Percentiles rank a stretch among this genome's conserved stretches.
Conservation (phyloP, 2,113 vertebrate species). For the Actenoides lindsayi region DNA sequence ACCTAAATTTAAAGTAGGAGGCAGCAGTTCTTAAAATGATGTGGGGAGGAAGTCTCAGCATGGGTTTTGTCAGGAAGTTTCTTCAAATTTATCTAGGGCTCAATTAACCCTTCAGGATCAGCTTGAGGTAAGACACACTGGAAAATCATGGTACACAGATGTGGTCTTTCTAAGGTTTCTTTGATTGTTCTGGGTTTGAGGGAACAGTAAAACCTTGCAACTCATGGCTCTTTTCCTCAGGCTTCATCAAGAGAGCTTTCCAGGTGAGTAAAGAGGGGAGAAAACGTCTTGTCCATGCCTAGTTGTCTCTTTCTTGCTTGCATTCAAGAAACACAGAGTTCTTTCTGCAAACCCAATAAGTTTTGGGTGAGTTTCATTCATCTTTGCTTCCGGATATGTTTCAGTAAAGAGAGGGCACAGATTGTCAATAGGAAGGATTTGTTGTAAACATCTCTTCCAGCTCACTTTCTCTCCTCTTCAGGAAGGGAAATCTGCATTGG, state of each 20-base stretch:
- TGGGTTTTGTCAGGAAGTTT: neutral
- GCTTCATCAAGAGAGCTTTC: neutral
- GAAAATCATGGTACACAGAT: neutral
- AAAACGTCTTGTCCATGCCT: neutral
- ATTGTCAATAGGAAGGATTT: neutral
- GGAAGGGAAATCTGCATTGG: too few relatives aligned
- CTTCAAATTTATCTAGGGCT: neutral
- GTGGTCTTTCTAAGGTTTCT: neutral
- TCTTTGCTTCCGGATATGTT: accelerated
- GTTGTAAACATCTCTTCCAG: too few relatives aligned
- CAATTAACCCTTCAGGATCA: neutral
- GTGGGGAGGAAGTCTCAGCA: neutral
- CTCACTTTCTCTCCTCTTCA: too few relatives aligned
- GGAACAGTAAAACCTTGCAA: neutral
- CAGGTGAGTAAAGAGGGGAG: neutral
- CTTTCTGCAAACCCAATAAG: neutral
- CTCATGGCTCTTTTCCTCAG: accelerated
- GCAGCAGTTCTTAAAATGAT: neutral
- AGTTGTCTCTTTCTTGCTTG: neutral
- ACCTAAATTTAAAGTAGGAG: neutral
- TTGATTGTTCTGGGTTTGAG: neutral
- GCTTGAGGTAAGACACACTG: neutral
- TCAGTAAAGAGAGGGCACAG: neutral
- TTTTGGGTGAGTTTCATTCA: neutral
- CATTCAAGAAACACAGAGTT: accelerated